Base-by-base conservation (phyloP, 2,797 vertebrate genomes). In the Odontamblyopus rebecca region DNA sequence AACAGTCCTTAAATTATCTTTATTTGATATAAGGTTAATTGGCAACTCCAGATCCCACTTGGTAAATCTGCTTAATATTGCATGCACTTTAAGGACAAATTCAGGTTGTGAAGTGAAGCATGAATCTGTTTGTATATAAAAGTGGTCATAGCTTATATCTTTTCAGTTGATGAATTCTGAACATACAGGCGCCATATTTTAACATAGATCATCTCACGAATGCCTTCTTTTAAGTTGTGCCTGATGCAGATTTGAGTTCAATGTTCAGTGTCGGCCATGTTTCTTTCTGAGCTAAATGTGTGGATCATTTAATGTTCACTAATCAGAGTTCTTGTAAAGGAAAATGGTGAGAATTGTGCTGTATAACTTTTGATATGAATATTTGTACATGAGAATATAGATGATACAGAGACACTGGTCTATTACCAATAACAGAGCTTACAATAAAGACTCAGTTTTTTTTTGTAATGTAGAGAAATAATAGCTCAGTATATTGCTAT, bases 61-160 rank as follows among this genome's bases (percentile, higher is more conserved):
- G 89, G 92, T 95, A 90, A 90, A 93, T 94, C 96, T 96, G 95
- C 96, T 97, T 94, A 93, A 92, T 94, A 95, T 96, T 97, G 97
- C 97, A 98, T 98, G 97, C 96, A 97, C 97, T 97, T 98, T 97
- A 96, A 96, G 92, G 91, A 95, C 95, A 96, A 96, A 97, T 98
- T 96, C 96, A 97, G 96, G 96, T 97, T 96, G 94, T 94, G 93
- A 93, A 95, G 94, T 94, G 95, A 94, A 95, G 96, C 96, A 97
- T 97, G 96, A 95, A 93, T 96, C 95, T 97, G 96, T 97, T 98
- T 97, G 96, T 97, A 97, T 96, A 98, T 98, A 98, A 96, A 98
- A 96, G 94, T 95, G 95, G 95, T 96, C 93, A 95, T 94, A 94
- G 94, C 94, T 73, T 87, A 88, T 93, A 84, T 86, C 76, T 78